Percentiles rank a stretch among this genome's conserved stretches.
Evolutionary conservation across 2,113 vertebrate species (phyloP).

Genomic region (Fukomys damarensis): DNA sequence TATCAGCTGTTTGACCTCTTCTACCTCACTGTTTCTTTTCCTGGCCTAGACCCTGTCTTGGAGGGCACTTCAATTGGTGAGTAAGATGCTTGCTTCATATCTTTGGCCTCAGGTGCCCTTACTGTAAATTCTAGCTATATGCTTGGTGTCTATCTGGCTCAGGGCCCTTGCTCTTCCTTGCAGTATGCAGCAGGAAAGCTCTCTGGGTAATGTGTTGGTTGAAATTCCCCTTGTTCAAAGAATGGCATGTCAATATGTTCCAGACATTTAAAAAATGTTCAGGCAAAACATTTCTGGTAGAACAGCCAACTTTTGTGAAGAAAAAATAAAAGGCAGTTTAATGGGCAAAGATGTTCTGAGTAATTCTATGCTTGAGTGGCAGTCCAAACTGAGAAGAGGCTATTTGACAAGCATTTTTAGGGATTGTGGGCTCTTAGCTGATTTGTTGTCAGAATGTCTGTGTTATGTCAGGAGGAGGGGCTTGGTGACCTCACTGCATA

Average conservation of each 20-base stretch:
- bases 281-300: constrained; percentile 18
- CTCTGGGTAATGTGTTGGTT: not conserved
- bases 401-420: not conserved
- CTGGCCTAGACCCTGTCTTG: not conserved
- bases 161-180: not conserved
- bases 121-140: not conserved
- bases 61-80: not conserved
- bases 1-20: not conserved
- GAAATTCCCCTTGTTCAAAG: not conserved
- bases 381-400: not conserved
- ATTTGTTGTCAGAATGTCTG: not conserved
- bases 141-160: not conserved
- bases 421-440: not conserved
- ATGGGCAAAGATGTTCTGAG: constrained; percentile 42
- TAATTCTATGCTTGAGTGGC: not conserved
- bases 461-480: not conserved
- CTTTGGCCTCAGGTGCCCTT: not conserved
- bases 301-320: constrained; percentile 40
- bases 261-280: not conserved
- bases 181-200: not conserved
- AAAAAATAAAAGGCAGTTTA: not conserved
- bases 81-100: not conserved
- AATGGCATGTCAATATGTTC: not conserved
- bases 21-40: not conserved
- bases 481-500: not conserved